Base-by-base conservation (phyloP, 2,888 invertebrate species). In the Exocentrus adspersus region DNA sequence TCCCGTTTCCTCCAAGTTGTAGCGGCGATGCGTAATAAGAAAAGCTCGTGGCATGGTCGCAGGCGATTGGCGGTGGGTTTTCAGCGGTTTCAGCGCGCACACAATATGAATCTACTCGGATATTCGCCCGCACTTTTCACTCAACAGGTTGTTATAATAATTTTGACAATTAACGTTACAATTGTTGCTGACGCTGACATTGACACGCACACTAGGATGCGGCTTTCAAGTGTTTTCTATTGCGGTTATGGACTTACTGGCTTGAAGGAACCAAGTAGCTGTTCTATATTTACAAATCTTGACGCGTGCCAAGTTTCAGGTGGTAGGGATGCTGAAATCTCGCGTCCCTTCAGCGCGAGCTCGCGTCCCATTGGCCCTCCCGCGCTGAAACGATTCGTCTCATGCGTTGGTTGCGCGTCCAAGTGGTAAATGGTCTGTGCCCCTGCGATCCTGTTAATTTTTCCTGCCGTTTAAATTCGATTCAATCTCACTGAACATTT, bases 31-130 rank as follows among this genome's bases (percentile, higher is more conserved):
- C 14, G 88, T 87, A 76, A 88, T 86, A 54, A 89, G 84, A 77
- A 89, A 89, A 65, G 88, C 87, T 76, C 88, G 83, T 72, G 89
- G 89, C 89, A 89, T 89, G 81, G 54, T 71, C 64, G 59, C 59
- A 57, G 57, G 14, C 19, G 16, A 28, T 60, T 37, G n/a, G 53
- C 48, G 12, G 52, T 48, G 28, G 32, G 53, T 45, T 37, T 32
- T 57, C 46, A 45, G 43, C 24, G 32, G 32, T 17, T 32, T 19
- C 19, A 19, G 30, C 48, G 28, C 60, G 53, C 64, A 63, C 60
- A 51, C 42, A 62, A 60, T 51, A 58, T 9, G 10, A 24, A 28
- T 19, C 7, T 14, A 21, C 20, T 57, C 14, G 12, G 7, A n/a
- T 32, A 50, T 50, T 50, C n/a, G 17, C 5, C 30, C 46, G 20